These are phyloP conservation scores for Lithophane leautieri DNA, from an alignment of 2,888 invertebrate genomes.

Conservation along the genomic window DNA sequence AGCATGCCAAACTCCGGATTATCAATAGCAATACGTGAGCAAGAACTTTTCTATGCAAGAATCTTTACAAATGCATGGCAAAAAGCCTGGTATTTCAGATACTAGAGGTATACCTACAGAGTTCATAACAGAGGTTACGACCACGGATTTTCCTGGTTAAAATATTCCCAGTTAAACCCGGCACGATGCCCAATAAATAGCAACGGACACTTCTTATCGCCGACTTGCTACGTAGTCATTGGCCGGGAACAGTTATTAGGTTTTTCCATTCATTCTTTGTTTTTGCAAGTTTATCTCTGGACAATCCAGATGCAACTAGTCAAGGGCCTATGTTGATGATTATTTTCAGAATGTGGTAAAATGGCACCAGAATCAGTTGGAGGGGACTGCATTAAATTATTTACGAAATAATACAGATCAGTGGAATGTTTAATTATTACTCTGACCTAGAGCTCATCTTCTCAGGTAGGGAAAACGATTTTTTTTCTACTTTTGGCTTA, in stretches of 20 bases:
- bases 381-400: slow-evolving; percentile 3
- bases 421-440: not conserved
- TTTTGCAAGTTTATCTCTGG: slow-evolving; percentile 17
- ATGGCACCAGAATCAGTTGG: not conserved
- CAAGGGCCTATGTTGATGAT: not conserved
- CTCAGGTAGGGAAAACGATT: not conserved
- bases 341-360: not conserved
- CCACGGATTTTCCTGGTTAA: slow-evolving; percentile 30
- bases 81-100: not conserved
- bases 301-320: not conserved
- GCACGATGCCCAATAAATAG: slow-evolving; percentile 34
- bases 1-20: not conserved
- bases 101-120: not conserved
- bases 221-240: slow-evolving; percentile 26
- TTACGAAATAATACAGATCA: not conserved
- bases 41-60: not conserved
- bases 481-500: not conserved
- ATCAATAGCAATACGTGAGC: not conserved
- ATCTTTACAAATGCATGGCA: not conserved
- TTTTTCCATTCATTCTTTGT: slow-evolving; percentile 32
- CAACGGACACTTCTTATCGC: slow-evolving; percentile 33
- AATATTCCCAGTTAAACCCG: slow-evolving; percentile 44
- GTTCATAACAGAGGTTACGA: not conserved
- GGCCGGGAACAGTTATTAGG: slow-evolving; percentile 24
- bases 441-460: not conserved